phyloP scores from a whole-genome alignment of 2,797 vertebrate genomes.

The Hephaestus fuliginosus region DNA sequence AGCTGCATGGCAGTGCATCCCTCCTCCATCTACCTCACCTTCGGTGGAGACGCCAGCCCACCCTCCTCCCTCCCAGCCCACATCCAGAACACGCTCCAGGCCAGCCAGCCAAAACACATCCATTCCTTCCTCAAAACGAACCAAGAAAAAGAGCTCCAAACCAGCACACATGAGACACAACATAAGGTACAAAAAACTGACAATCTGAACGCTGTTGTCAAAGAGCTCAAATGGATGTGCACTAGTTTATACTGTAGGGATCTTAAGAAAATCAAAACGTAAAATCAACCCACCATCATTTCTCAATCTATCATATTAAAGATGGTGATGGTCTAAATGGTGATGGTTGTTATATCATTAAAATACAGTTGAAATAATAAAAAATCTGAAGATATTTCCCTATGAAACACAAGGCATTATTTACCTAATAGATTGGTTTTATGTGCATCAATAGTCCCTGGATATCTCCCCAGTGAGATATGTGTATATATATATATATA shows the following conservation, averaged over 20 bases:
- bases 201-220: background rate
- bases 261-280: background rate
- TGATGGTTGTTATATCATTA: background rate
- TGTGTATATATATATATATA: no score
- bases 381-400: background rate
- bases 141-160: constrained; percentile 92
- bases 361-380: background rate
- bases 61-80: constrained; percentile 53
- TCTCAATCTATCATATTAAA: background rate
- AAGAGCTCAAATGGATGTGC: background rate
- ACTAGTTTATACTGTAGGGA: background rate
- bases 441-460: no score
- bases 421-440: background rate
- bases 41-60: constrained; percentile 85
- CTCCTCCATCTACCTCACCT: constrained; percentile 91
- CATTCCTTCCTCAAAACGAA: constrained; percentile 78
- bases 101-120: constrained; percentile 85
- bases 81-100: constrained; percentile 75
- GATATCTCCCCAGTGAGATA: no score
- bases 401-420: background rate
- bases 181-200: constrained; percentile 88
- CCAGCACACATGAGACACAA: constrained; percentile 94
- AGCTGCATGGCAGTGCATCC: constrained; percentile 88
- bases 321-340: background rate
- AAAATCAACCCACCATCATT: background rate